phyloP scores from a whole-genome alignment of 1,140 invertebrate species.

The Halesus radiatus region DNA sequence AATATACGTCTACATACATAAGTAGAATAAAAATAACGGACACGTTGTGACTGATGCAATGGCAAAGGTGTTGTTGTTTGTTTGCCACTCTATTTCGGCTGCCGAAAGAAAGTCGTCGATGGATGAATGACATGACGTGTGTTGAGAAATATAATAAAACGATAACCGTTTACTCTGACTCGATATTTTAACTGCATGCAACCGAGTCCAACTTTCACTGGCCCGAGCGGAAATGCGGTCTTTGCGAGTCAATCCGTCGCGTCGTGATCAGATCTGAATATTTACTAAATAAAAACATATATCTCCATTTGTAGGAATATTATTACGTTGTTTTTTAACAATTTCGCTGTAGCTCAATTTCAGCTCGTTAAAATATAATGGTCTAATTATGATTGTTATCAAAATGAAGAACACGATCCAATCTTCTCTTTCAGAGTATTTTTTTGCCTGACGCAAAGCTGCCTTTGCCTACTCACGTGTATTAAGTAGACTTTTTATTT shows the following conservation, averaged over 20 bases:
- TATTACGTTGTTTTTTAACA: too few species aligned
- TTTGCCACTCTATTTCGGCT: neutral
- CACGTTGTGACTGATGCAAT: neutral
- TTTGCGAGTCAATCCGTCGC: neutral
- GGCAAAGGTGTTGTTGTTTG: neutral
- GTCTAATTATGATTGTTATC: too few species aligned
- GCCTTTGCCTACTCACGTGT: too few species aligned
- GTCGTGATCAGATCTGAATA: neutral
- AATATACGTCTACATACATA: neutral
- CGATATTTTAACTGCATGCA: slow-evolving; percentile 8
- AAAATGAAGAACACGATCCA: too few species aligned
- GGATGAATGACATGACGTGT: slow-evolving; percentile 30
- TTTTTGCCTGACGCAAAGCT: too few species aligned
- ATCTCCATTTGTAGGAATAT: too few species aligned
- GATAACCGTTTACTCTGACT: neutral
- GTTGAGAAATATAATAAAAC: slow-evolving; percentile 7
- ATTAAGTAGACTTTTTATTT: too few species aligned
- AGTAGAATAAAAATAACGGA: too few species aligned
- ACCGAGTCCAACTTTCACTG: neutral
- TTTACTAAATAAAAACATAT: neutral
- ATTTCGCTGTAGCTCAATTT: too few species aligned
- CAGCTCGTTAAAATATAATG: too few species aligned
- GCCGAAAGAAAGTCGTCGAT: slow-evolving; percentile 26
- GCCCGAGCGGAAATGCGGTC: neutral
- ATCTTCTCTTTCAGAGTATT: too few species aligned